These are phyloP conservation scores for Caenorhabditis briggsae DNA, from an alignment of 1,140 invertebrate genomes.

Conservation along the genomic window DNA sequence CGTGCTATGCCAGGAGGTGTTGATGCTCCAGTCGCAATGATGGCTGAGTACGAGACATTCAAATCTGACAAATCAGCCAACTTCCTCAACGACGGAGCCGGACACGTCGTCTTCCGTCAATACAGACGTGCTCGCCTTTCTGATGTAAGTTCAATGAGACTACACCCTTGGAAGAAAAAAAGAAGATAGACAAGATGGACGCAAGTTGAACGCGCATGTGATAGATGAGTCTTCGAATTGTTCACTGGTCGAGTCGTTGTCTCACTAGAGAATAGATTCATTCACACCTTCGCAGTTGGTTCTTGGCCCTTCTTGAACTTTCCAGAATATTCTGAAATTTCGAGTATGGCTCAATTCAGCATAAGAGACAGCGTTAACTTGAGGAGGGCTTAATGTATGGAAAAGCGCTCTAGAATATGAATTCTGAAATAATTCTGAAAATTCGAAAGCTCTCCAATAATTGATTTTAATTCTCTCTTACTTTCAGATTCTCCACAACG, in stretches of 20 bases:
- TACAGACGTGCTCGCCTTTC: conserved; percentile 57
- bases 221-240: background rate
- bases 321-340: background rate
- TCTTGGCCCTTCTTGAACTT: conserved; percentile 3
- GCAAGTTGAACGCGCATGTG: conserved; percentile 36
- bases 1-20: conserved; percentile 59
- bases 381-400: no score
- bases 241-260: background rate
- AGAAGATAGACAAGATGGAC: conserved; percentile 14
- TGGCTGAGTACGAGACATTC: conserved; percentile 66
- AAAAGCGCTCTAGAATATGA: no score
- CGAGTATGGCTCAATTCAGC: background rate
- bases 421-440: background rate
- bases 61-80: conserved; percentile 60
- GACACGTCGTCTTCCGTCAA: conserved; percentile 61
- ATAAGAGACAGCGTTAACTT: no score
- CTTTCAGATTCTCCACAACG: conserved; percentile 46
- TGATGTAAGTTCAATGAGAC: conserved; percentile 57
- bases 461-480: background rate
- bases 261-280: background rate
- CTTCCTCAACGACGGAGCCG: conserved; percentile 59
- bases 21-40: conserved; percentile 57
- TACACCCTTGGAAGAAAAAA: background rate
- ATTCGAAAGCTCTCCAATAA: background rate
- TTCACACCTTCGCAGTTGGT: conserved; percentile 28